These are phyloP conservation scores for Cisticola juncidis DNA, from an alignment of 2,113 vertebrate species.

Conservation along the genomic window DNA sequence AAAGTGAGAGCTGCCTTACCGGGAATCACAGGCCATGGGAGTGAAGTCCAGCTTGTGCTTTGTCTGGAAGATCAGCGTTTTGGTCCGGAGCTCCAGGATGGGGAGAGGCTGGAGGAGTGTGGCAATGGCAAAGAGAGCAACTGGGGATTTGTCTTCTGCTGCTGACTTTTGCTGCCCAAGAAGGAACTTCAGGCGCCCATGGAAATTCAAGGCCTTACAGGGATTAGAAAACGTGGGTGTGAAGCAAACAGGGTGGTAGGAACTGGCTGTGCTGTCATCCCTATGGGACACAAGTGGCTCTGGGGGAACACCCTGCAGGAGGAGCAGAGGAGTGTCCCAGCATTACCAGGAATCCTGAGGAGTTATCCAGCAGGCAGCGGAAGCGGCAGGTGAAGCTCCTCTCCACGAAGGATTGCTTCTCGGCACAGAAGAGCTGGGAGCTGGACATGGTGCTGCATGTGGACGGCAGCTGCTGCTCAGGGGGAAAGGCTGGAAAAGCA, in stretches of 20 bases:
- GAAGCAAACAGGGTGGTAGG: background rate
- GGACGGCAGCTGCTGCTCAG: accelerated
- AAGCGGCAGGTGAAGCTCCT: conserved; percentile 80
- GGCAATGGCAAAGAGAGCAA: conserved; percentile 13
- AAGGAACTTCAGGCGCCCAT: background rate
- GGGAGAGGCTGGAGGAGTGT: background rate
- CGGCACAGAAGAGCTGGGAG: conserved; percentile 12
- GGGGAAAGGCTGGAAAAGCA: background rate
- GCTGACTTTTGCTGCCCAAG: background rate
- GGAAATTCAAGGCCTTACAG: conserved; percentile 17
- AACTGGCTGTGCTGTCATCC: background rate
- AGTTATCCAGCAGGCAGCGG: conserved; percentile 82
- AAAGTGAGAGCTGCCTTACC: background rate
- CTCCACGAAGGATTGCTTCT: conserved; percentile 73
- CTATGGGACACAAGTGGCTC: background rate
- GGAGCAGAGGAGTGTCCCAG: background rate
- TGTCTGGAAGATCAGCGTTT: background rate
- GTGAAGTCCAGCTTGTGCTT: conserved; percentile 56
- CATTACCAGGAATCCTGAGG: conserved; percentile 80
- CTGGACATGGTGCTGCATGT: accelerated
- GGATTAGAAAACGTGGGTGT: background rate
- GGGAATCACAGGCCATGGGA: conserved; percentile 3
- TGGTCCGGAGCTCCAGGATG: background rate
- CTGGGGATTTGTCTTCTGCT: background rate
- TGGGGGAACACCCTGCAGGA: background rate